These are phyloP conservation scores for Gavia stellata DNA, from an alignment of 2,113 vertebrate genomes.

Conservation along the genomic window DNA sequence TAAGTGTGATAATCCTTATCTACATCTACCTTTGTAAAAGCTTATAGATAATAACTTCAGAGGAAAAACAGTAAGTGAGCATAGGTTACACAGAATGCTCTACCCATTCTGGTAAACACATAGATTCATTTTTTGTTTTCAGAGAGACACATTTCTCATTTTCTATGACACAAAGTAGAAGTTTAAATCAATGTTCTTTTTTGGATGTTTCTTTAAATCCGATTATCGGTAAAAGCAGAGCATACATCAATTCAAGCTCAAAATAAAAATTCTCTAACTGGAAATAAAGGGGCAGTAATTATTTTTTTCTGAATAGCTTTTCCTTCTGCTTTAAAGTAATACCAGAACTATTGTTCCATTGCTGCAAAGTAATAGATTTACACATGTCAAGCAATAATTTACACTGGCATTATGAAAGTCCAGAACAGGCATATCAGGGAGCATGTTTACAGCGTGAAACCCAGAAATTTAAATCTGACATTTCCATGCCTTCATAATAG, in stretches of 20 bases:
- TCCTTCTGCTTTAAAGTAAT: neutral
- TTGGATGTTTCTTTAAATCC: neutral
- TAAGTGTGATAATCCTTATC: neutral
- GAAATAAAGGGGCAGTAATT: neutral
- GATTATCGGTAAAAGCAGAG: neutral
- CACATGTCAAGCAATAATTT: neutral
- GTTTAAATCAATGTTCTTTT: no score
- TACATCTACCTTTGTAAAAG: neutral
- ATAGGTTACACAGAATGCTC: neutral
- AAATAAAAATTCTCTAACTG: neutral
- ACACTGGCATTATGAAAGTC: neutral
- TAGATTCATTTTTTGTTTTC: neutral
- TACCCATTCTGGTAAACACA: neutral
- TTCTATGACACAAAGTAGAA: neutral
- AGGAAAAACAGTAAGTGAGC: neutral
- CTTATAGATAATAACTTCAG: neutral
- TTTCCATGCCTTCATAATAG: neutral
- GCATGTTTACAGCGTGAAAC: neutral
- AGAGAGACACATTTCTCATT: neutral
- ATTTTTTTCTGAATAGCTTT: neutral
- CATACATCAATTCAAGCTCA: neutral
- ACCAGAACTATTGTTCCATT: neutral
- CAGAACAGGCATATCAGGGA: neutral
- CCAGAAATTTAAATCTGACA: neutral
- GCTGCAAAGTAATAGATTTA: neutral